Evolutionary conservation across 2,113 vertebrate species (phyloP).

Genomic region (Lophius piscatorius): DNA sequence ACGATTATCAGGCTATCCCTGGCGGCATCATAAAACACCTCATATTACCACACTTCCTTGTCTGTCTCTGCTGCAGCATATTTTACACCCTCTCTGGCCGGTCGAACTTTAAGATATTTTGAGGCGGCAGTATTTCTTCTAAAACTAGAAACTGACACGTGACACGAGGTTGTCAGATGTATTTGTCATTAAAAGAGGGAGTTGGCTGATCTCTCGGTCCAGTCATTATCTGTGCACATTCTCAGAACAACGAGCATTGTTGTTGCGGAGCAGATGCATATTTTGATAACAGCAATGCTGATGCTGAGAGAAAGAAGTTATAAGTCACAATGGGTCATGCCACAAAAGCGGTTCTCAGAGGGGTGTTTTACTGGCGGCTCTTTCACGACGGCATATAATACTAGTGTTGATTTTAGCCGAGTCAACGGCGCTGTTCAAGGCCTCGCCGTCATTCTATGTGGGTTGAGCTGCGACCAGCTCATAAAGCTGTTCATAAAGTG

Average conservation of each 20-base stretch:
- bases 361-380: constrained; percentile 67
- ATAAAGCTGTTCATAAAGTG: constrained; percentile 71
- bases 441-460: constrained; percentile 61
- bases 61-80: constrained; percentile 43
- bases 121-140: constrained; percentile 23
- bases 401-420: constrained; percentile 76
- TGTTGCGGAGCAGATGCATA: not conserved
- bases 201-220: constrained; percentile 8
- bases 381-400: constrained; percentile 72
- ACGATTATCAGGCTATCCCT: constrained; percentile 80
- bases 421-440: constrained; percentile 73
- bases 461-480: constrained; percentile 63
- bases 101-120: constrained; percentile 51
- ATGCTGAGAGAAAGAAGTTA: constrained; percentile 22
- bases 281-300: constrained; percentile 19
- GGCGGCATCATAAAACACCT: constrained; percentile 79
- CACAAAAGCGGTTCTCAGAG: constrained; percentile 45
- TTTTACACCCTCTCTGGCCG: constrained; percentile 60
- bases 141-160: constrained; percentile 39
- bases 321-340: constrained; percentile 38
- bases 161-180: constrained; percentile 21
- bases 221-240: not conserved
- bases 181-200: constrained; percentile 31
- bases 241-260: not conserved
- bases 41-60: constrained; percentile 73